These are phyloP conservation scores for Hemichromis elongatus DNA, from an alignment of 2,113 vertebrate species.

Conservation along the genomic window DNA sequence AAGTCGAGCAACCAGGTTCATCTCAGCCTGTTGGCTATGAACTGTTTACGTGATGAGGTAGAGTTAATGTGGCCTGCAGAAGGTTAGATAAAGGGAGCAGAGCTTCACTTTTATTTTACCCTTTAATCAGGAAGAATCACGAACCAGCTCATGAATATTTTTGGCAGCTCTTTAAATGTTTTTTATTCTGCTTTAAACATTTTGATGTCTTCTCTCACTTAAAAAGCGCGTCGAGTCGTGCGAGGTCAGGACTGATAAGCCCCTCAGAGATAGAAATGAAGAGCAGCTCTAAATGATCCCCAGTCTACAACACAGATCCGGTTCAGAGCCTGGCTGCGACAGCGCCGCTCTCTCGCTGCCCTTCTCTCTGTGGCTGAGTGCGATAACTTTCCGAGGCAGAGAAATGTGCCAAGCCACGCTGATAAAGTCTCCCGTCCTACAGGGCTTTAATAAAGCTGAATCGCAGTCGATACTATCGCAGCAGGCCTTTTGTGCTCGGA, in stretches of 20 bases:
- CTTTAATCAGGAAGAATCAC: not conserved
- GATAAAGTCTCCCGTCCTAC: conserved; percentile 40
- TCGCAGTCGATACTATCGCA: conserved; percentile 16
- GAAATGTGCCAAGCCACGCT: conserved; percentile 26
- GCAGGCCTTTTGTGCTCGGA: conserved; percentile 5
- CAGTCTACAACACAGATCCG: not conserved
- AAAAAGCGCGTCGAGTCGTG: not conserved
- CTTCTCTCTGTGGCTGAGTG: not conserved
- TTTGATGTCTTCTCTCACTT: not conserved
- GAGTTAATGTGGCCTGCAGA: not conserved
- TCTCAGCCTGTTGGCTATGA: not conserved
- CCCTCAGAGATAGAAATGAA: not conserved
- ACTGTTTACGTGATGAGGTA: not conserved
- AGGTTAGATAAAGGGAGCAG: fast-evolving
- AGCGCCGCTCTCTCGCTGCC: not conserved
- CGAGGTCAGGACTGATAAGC: not conserved
- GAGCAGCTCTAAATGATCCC: not conserved
- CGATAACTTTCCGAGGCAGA: conserved; percentile 25
- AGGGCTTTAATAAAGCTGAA: conserved; percentile 38
- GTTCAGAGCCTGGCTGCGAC: not conserved
- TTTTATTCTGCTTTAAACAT: not conserved
- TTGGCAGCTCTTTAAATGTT: not conserved
- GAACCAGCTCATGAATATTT: not conserved
- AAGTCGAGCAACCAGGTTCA: not conserved
- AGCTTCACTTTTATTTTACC: not conserved